These are phyloP conservation scores for Cavia aperea DNA, from an alignment of 2,113 vertebrate species.

Conservation along the genomic window DNA sequence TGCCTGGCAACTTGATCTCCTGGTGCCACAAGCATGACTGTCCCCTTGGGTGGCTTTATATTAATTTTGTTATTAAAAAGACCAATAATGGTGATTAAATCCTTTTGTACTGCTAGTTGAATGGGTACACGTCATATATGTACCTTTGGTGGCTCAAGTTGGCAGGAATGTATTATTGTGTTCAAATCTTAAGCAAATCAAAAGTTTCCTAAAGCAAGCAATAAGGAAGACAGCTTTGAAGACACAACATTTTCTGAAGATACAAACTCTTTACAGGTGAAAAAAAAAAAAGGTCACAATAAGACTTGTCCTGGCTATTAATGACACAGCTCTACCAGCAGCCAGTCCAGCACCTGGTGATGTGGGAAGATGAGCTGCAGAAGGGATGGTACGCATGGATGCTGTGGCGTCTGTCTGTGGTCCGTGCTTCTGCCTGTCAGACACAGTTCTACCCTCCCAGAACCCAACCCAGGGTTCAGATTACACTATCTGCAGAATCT, in stretches of 20 bases:
- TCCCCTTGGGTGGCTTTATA: not conserved
- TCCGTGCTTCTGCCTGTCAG: not conserved
- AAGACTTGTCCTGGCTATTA: not conserved
- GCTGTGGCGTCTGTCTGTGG: rapidly evolving
- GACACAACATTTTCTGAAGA: not conserved
- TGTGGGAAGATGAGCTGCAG: not conserved
- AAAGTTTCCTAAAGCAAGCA: not conserved
- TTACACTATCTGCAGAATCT: not conserved
- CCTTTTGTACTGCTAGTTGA: not conserved
- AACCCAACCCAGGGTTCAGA: rapidly evolving
- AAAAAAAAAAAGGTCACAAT: not conserved
- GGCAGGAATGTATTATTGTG: not conserved
- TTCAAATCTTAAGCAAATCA: not conserved
- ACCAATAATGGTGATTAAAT: not conserved
- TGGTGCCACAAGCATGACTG: not conserved
- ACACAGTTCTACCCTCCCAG: not conserved
- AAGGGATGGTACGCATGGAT: rapidly evolving
- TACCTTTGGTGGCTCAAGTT: not conserved
- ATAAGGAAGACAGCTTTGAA: not conserved
- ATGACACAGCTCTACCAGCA: not conserved
- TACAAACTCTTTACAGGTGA: not conserved
- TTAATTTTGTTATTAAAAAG: not conserved
- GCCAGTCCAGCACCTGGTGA: not conserved
- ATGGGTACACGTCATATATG: not conserved
- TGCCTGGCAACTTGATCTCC: not conserved